Conservation (phyloP, 2,797 vertebrate genomes). For the Graptemys geographica region DNA sequence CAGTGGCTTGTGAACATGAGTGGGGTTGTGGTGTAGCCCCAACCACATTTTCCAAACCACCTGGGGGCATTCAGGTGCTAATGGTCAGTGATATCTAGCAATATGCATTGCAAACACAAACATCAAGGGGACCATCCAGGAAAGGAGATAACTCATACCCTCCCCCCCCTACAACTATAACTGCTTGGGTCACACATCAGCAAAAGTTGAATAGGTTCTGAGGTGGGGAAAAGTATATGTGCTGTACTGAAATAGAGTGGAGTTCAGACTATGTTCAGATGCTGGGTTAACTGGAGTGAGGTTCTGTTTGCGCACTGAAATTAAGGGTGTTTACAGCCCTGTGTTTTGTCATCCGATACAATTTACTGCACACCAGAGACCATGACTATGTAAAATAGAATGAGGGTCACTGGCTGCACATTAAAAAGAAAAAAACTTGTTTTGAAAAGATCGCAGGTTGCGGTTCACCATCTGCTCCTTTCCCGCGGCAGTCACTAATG, state of each 20-base stretch:
- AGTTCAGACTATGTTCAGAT: neutral
- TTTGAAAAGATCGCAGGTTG: slow-evolving; percentile 47
- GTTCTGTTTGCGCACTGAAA: neutral
- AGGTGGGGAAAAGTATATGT: neutral
- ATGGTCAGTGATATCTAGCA: neutral
- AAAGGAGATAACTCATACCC: neutral
- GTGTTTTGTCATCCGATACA: slow-evolving; percentile 11
- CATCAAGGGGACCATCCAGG: neutral
- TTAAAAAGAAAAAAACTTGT: neutral
- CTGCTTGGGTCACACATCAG: neutral
- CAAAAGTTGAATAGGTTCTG: neutral
- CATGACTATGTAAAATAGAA: neutral
- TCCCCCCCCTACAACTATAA: neutral
- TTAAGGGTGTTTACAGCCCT: neutral
- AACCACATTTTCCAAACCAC: neutral
- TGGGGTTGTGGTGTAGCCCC: neutral
- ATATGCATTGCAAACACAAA: neutral
- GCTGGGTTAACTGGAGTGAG: rapidly evolving
- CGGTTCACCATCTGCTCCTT: slow-evolving; percentile 37
- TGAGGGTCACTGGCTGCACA: neutral
- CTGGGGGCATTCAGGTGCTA: neutral
- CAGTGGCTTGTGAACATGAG: neutral
- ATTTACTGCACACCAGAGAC: neutral
- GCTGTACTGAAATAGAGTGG: neutral
- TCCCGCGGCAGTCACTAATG: neutral